Percentiles rank a stretch among this genome's conserved stretches.
Conservation (phyloP, 2,113 vertebrate species). For the Corvus hawaiiensis region DNA sequence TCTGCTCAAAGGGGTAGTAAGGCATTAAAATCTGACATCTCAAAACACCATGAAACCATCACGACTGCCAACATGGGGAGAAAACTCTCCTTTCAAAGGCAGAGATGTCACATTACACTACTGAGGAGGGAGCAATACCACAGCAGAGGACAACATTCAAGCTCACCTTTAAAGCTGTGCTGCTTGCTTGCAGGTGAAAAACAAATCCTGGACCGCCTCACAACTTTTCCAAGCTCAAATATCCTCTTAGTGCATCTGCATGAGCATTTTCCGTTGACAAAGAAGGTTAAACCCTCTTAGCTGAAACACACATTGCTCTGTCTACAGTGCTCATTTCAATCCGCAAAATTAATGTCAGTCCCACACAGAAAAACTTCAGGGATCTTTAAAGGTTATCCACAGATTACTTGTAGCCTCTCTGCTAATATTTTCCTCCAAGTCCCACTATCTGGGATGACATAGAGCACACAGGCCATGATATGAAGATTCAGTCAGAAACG, state of each 20-base stretch:
- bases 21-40: background rate
- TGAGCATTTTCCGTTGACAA: background rate
- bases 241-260: background rate
- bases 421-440: background rate
- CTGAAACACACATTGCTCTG: background rate
- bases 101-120: background rate
- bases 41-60: background rate
- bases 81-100: background rate
- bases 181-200: background rate
- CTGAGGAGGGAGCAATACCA: background rate
- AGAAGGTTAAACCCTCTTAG: background rate
- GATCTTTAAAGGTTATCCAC: background rate
- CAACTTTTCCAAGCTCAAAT: background rate
- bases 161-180: background rate
- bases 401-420: background rate
- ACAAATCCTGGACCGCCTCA: background rate
- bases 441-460: background rate
- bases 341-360: background rate
- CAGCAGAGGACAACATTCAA: background rate
- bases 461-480: rapidly evolving
- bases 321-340: background rate
- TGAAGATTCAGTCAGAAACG: background rate
- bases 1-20: background rate
- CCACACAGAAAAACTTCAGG: background rate
- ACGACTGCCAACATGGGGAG: rapidly evolving